Evolutionary conservation across 2,113 vertebrate genomes (phyloP), one percentile per base, ranked within the genome.

Genomic region (Phyllostomus hastatus): DNA sequence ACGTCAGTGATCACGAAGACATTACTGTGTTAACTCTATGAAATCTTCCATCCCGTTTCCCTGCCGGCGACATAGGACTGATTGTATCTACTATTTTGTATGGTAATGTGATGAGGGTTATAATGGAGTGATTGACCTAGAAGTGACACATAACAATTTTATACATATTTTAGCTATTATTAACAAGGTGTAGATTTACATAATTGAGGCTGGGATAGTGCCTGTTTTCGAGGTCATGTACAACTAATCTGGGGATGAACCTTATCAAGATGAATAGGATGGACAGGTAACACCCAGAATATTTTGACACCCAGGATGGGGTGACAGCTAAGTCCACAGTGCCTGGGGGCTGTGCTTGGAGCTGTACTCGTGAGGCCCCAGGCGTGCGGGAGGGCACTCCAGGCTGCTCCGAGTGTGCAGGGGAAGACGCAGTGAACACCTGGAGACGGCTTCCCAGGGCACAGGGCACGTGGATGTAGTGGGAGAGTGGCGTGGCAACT

Each of bases 401-500:
- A 46, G 48, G 76, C 19, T 9, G 1, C n/a, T 75, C 59, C 7
- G 69, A 31, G 61, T 35, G 20, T 28, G 15, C 24, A 22, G 41
- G 41, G 8, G 7, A 33, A 35, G 61, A 31, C 20, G 0, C 41
- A n/a, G 22, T 2, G 3, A 14, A 57, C 61, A 19, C 61, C 70
- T 41, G 28, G 43, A 46, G 10, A 7, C 0, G 38, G 41, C 35
- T 61, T 3, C 43, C 35, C 2, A 3, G 54, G 33, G 52, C n/a
- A 5, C 5, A 1, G 5, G 9, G 5, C 8, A 26, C 10, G 0
- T 4, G 33, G 4, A 3, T 17, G 1, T 7, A 3, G 14, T 24
- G 38, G 31, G 17, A 46, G 41, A 31, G 11, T 2, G 12, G 38
- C 4, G 28, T 43, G 85, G 79, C 24, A 2, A 59, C 54, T 57